Percentiles rank a stretch among this genome's conserved stretches.
Evolutionary conservation across 1,140 invertebrate species (phyloP).

Genomic region (Cydia amplana): DNA sequence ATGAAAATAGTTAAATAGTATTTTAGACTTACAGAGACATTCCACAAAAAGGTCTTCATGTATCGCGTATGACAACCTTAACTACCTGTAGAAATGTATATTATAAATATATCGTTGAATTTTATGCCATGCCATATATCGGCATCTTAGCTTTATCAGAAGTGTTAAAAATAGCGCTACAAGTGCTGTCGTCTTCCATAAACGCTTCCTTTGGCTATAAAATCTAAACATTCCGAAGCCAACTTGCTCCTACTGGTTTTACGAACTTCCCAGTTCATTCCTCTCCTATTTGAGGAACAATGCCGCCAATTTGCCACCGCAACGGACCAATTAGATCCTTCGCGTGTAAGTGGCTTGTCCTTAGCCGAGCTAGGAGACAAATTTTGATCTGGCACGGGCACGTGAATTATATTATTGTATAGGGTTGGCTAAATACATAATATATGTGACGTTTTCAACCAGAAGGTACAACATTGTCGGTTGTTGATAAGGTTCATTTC

Average conservation of each 20-base stretch:
- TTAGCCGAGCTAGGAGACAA: slow-evolving; percentile 24
- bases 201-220: background rate
- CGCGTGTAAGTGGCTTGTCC: slow-evolving; percentile 19
- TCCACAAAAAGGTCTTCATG: too few species aligned
- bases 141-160: too few species aligned
- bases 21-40: too few species aligned
- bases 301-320: slow-evolving; percentile 13
- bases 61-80: too few species aligned
- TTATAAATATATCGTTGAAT: too few species aligned
- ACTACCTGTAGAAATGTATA: too few species aligned
- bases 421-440: background rate
- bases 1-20: too few species aligned
- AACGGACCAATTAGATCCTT: slow-evolving; percentile 24
- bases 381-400: background rate
- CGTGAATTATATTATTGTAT: background rate
- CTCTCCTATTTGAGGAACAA: slow-evolving; percentile 24
- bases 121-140: too few species aligned
- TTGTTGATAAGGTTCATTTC: too few species aligned
- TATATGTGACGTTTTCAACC: too few species aligned
- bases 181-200: background rate
- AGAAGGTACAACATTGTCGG: too few species aligned
- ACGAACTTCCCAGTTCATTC: background rate
- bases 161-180: too few species aligned
- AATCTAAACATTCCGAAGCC: background rate
- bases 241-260: background rate